Evolutionary conservation across 2,797 vertebrate genomes (phyloP).

Genomic region (Channa striata): DNA sequence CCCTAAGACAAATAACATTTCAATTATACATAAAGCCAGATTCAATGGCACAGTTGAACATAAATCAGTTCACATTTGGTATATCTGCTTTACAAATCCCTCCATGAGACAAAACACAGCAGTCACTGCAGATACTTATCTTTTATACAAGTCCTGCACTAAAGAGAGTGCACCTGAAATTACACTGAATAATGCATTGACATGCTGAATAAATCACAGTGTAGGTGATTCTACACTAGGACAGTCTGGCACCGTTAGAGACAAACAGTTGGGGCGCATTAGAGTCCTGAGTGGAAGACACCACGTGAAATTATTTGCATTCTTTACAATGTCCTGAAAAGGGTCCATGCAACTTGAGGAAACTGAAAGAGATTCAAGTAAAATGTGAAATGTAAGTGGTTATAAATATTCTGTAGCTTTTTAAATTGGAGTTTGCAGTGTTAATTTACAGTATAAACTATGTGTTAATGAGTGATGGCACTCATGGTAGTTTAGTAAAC

Average conservation of each 20-base stretch:
- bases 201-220: constrained; percentile 37
- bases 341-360: background rate
- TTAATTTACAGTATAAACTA: background rate
- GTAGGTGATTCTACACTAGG: constrained; percentile 26
- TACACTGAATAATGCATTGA: constrained; percentile 66
- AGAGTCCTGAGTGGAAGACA: background rate
- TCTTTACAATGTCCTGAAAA: background rate
- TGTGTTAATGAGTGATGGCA: constrained; percentile 20
- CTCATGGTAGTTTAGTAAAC: background rate
- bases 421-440: background rate
- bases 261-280: background rate
- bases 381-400: background rate
- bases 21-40: background rate
- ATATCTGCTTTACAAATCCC: constrained; percentile 14
- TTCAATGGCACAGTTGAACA: background rate
- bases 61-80: constrained; percentile 3
- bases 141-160: constrained; percentile 14
- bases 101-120: constrained; percentile 23
- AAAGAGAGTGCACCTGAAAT: constrained; percentile 44
- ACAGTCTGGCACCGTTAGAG: background rate
- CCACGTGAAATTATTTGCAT: background rate
- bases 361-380: constrained; percentile 23
- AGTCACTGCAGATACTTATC: constrained; percentile 3
- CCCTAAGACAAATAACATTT: background rate
- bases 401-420: background rate